Conservation (phyloP, 1,140 invertebrate species). For the Aporrectodea caliginosa region DNA sequence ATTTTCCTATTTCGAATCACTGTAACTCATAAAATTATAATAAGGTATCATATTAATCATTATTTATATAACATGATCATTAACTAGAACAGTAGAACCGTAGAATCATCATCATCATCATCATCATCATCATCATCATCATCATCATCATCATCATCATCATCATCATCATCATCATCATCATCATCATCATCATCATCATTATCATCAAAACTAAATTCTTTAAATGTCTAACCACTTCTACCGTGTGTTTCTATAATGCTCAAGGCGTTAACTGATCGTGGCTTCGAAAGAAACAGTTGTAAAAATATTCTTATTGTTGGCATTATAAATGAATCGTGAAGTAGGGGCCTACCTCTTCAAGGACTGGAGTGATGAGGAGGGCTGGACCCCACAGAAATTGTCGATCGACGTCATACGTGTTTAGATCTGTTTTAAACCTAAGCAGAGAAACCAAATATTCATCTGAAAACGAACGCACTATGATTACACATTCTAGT, state of each 20-base stretch:
- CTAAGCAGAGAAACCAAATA: constrained; percentile 52
- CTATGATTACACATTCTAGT: background rate
- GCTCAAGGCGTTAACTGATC: background rate
- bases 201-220: background rate
- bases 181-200: background rate
- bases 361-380: constrained; percentile 70
- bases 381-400: constrained; percentile 74
- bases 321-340: background rate
- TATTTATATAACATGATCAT: no score
- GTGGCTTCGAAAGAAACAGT: background rate
- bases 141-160: no score
- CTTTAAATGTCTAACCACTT: no score
- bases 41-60: no score
- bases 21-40: no score
- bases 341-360: constrained; percentile 57
- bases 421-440: constrained; percentile 63
- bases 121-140: no score
- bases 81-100: no score
- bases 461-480: background rate
- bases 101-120: no score
- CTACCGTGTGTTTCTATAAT: no score
- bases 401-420: constrained; percentile 69
- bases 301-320: background rate
- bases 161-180: background rate
- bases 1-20: no score